A percentile compares a stretch with the other conserved stretches of the same genome.
Evolutionary conservation across 1,140 invertebrate species (phyloP).

Genomic region (Zaprionus africanus): DNA sequence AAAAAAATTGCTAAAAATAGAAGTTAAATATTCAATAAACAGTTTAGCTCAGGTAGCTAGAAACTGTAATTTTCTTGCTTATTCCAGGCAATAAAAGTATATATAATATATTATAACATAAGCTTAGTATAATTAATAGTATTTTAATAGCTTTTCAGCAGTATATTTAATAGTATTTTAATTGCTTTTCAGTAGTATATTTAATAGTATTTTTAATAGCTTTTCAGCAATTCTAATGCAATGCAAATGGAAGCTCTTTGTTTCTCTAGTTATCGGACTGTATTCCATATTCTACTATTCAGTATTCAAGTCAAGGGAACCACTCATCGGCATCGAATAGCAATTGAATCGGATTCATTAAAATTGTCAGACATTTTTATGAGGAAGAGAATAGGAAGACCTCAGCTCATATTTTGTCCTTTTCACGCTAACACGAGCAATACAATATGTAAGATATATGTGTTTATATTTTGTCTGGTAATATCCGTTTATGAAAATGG

Average conservation of each 20-base stretch:
- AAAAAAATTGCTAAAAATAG: too few species aligned
- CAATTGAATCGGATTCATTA: constrained; percentile 38
- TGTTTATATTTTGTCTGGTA: neutral
- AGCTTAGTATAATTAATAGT: neutral
- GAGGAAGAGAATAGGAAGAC: constrained; percentile 13
- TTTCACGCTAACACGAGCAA: neutral
- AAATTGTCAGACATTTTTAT: constrained; percentile 28
- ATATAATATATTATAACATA: too few species aligned
- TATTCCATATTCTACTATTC: neutral
- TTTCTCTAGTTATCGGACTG: neutral
- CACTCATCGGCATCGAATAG: constrained; percentile 2
- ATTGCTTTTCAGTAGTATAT: neutral
- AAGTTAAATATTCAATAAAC: too few species aligned
- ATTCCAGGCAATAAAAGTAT: too few species aligned
- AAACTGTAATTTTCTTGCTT: too few species aligned
- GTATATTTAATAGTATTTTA: neutral
- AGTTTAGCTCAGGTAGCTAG: too few species aligned
- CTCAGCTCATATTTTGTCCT: neutral
- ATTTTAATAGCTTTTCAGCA: neutral
- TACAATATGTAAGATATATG: neutral
- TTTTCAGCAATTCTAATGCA: neutral
- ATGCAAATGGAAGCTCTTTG: neutral
- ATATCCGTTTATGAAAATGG: constrained; percentile 24
- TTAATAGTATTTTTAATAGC: neutral
- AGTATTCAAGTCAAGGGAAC: constrained; percentile 5